Evolutionary conservation across 2,888 invertebrate species (phyloP).

Genomic region (Lochmaea capreae): DNA sequence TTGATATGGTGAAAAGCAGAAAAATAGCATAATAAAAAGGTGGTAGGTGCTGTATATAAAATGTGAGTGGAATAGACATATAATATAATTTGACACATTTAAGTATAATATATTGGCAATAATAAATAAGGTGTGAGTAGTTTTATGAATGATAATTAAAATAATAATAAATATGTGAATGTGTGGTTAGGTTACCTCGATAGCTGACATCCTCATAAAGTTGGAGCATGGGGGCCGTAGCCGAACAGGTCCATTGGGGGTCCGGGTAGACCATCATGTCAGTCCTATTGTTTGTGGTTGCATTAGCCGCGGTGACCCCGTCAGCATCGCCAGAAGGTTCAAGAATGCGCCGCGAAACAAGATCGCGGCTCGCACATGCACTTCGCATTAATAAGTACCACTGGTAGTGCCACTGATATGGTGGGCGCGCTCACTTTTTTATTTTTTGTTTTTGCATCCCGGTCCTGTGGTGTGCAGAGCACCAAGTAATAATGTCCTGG

Average conservation of each 20-base stretch:
- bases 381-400: slow-evolving; percentile 60
- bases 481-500: slow-evolving; percentile 38
- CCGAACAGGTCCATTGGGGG: slow-evolving; percentile 69
- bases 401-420: slow-evolving; percentile 45
- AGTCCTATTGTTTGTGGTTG: slow-evolving; percentile 49
- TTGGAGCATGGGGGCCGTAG: slow-evolving; percentile 72
- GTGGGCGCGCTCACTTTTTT: slow-evolving; percentile 45
- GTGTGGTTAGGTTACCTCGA: slow-evolving; percentile 68
- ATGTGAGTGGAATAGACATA: neutral
- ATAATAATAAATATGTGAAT: neutral
- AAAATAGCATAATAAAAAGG: too few relatives aligned
- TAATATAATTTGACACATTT: neutral
- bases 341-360: slow-evolving; percentile 61
- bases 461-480: slow-evolving; percentile 34
- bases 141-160: neutral
- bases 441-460: slow-evolving; percentile 42
- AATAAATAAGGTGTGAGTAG: neutral
- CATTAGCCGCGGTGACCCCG: slow-evolving; percentile 54
- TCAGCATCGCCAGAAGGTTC: slow-evolving; percentile 58
- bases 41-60: neutral
- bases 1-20: too few relatives aligned
- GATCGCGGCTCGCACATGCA: slow-evolving; percentile 63
- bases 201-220: slow-evolving; percentile 75
- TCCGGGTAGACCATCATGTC: slow-evolving; percentile 74
- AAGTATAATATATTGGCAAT: too few relatives aligned